A percentile compares a stretch with the other conserved stretches of the same genome.
These are phyloP conservation scores for Drosophila pseudoobscura DNA, from an alignment of 1,140 invertebrate genomes.

Conservation along the genomic window DNA sequence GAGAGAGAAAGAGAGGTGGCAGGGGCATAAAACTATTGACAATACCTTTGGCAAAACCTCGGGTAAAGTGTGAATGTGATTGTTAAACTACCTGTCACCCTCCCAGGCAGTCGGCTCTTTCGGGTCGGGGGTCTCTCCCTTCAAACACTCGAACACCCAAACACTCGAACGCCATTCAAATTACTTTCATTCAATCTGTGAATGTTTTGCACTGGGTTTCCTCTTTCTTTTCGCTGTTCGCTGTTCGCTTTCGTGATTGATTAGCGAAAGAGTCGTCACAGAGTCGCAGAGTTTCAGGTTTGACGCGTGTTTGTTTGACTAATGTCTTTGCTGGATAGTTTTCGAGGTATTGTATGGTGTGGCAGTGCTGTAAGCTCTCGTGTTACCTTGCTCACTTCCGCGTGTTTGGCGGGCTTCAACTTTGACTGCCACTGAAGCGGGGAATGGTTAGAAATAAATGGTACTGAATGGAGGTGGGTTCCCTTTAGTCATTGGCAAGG, in stretches of 20 bases:
- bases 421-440: no score
- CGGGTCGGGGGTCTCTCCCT: no score
- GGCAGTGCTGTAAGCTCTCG: no score
- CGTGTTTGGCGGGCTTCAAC: no score
- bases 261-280: no score
- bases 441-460: no score
- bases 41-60: background rate
- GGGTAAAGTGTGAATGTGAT: conserved; percentile 55
- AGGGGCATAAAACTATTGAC: conserved; percentile 8
- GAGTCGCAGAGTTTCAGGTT: conserved; percentile 4
- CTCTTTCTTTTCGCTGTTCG: background rate
- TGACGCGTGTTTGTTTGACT: conserved; percentile 15
- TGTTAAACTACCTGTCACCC: conserved; percentile 49
- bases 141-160: background rate
- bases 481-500: no score
- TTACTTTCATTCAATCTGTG: conserved; percentile 32
- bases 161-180: conserved; percentile 54
- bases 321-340: conserved; percentile 4
- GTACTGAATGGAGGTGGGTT: no score
- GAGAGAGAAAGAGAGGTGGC: background rate
- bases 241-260: no score
- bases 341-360: no score
- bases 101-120: conserved; percentile 9
- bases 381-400: no score
- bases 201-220: conserved; percentile 17